phyloP scores from a whole-genome alignment of 2,888 invertebrate species.

The Epinotia nisella region DNA sequence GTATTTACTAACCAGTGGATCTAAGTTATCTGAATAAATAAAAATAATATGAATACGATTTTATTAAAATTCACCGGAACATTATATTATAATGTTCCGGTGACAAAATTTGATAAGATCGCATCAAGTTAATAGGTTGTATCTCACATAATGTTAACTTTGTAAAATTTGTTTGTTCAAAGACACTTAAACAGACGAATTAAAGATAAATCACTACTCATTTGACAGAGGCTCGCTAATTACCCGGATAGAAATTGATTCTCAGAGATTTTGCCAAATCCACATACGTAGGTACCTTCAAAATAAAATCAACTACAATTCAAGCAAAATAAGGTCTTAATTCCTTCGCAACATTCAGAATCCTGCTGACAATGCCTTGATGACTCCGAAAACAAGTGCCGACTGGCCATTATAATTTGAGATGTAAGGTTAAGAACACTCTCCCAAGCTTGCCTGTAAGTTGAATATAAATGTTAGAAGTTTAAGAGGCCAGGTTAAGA shows the following conservation, averaged over 20 bases:
- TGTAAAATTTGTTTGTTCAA: conserved; percentile 24
- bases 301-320: neutral
- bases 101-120: neutral
- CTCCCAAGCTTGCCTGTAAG: neutral
- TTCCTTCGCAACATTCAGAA: conserved; percentile 2
- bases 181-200: conserved; percentile 20
- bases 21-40: too few species aligned
- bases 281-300: neutral
- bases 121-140: neutral
- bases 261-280: conserved; percentile 28
- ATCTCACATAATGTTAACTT: neutral
- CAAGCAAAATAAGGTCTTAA: neutral
- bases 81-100: too few species aligned
- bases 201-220: conserved; percentile 21
- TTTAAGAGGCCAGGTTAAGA: neutral
- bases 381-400: conserved; percentile 30
- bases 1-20: too few species aligned
- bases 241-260: conserved; percentile 32
- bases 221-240: conserved; percentile 34
- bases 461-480: neutral
- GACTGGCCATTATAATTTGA: conserved; percentile 19
- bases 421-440: neutral
- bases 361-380: conserved; percentile 27
- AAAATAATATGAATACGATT: too few species aligned
- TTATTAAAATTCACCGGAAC: too few species aligned